Evolutionary conservation across 2,113 vertebrate genomes (phyloP), one percentile per base, ranked within the genome.

Genomic region (Hiodon tergisus): DNA sequence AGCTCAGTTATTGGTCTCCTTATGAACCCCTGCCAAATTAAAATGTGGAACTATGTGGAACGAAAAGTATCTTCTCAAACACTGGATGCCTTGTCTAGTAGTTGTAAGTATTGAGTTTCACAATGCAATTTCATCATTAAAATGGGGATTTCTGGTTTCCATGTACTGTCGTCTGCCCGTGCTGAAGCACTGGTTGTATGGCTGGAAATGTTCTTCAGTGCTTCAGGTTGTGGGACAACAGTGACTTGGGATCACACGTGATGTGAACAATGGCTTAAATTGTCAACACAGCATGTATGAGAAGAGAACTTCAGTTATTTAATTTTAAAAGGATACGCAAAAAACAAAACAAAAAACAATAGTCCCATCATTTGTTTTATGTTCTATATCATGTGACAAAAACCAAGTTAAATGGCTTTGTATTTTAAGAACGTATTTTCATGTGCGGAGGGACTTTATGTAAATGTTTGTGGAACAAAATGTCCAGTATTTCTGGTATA

Each of bases 391-490:
- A 60, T 59, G 53, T 72, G 52, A 72, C 62, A 51, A 57, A 67
- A 57, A 54, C 63, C 48, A 46, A 47, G 48, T 66, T 75, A 11
- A 59, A 50, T 75, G 54, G 73, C 73, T 75, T 57, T 75, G 73
- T 75, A 59, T 75, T 58, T 75, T 63, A 66, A 60, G 73, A 75
- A 78, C 74, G 70, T 81, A 79, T 65, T 73, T 77, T 79, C 78
- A 63, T 87, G 82, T 85, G 86, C 79, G 85, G 53, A 79, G 67
- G 73, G 73, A 80, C 67, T 78, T 71, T 76, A 80, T 82, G 65
- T 81, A 71, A 83, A 76, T 81, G 69, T 81, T 82, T 84, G 81
- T 85, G 79, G 75, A 53, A 48, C 0, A 73, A 59, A 65, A 46
- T 80, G 74, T 79, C 53, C 3, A 14, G 70, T 71, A 61, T 78